Base-by-base conservation (phyloP, 1,140 invertebrate genomes). In the Acromyrmex charruanus region DNA sequence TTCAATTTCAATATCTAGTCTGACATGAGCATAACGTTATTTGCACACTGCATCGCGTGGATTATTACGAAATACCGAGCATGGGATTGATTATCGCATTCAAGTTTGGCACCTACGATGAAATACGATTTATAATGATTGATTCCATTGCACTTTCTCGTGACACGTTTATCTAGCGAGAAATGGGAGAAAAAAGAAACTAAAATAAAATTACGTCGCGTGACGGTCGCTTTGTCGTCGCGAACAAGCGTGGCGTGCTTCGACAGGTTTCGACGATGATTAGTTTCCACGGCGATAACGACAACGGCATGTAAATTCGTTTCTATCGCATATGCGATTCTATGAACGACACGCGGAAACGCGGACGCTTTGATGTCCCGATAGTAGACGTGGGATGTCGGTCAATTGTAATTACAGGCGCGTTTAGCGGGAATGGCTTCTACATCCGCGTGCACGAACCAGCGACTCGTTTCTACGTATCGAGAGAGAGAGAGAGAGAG, bases 371-470 rank as follows among this genome's bases (percentile, higher is more conserved):
- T 61, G 85, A 72, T 44, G 44, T 75, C 3, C 7, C 7, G n/a
- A 39, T 51, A 53, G 21, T 18, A 10, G 49, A 58, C 9, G 39
- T 28, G 21, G 68, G 10, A 85, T 75, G 77, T 69, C 85, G 53
- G 75, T 71, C 80, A 59, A 87, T 84, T 44, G 58, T 77, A 88
- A 88, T 90, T 90, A 87, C 74, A 12, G 21, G 14, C 21, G 75
- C 86, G 80, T 85, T 87, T 89, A 77, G 58, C 58, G 28, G 39
- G 68, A 86, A 80, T 28, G 10, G 14, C 28, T 49, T 68, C 28
- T 80, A 86, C 14, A 51, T 87, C 72, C 49, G 63, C 68, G 39
- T 87, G 28, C 21, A 71, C 39, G 18, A 51, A 55, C 61, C 25
- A 21, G 12, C 7, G 49, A 21, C 51, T 31, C 28, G 81, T 66